Evolutionary conservation across 2,888 invertebrate genomes (phyloP).

Genomic region (Drosophila testacea): DNA sequence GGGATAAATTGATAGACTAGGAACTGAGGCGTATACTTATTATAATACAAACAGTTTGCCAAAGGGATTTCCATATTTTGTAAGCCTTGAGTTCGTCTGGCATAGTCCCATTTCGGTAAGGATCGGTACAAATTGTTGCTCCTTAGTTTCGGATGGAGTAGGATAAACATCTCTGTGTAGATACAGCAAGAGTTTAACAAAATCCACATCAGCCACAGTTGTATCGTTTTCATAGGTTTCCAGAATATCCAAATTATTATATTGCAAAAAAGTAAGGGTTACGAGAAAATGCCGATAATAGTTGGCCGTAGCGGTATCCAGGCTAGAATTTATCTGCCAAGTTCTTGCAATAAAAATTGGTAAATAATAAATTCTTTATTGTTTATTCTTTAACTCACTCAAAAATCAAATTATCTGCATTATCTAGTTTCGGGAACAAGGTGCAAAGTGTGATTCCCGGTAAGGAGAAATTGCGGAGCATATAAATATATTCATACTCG

Average conservation of each 20-base stretch:
- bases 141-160: neutral
- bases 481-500: conserved; percentile 86
- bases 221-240: conserved; percentile 72
- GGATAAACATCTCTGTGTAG: conserved; percentile 40
- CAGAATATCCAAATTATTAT: conserved; percentile 64
- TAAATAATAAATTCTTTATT: neutral
- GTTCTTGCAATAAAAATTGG: conserved; percentile 30
- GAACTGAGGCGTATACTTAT: neutral
- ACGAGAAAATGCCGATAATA: conserved; percentile 77
- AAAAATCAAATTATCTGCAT: conserved; percentile 77
- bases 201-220: conserved; percentile 61
- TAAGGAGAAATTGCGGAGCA: conserved; percentile 86
- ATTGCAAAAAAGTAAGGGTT: conserved; percentile 62
- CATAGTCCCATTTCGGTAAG: conserved; percentile 83
- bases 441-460: conserved; percentile 86
- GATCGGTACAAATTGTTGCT: conserved; percentile 57
- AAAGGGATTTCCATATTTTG: conserved; percentile 76
- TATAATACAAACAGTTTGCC: conserved; percentile 57
- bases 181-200: conserved; percentile 58
- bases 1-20: neutral
- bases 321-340: conserved; percentile 54
- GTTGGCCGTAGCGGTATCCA: conserved; percentile 45
- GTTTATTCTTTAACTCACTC: conserved; percentile 55
- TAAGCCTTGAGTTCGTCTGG: conserved; percentile 70
- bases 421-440: conserved; percentile 76